Percentiles rank a stretch among this genome's conserved stretches.
Evolutionary conservation across 2,888 invertebrate genomes (phyloP).

Genomic region (Trisateles emortualis): DNA sequence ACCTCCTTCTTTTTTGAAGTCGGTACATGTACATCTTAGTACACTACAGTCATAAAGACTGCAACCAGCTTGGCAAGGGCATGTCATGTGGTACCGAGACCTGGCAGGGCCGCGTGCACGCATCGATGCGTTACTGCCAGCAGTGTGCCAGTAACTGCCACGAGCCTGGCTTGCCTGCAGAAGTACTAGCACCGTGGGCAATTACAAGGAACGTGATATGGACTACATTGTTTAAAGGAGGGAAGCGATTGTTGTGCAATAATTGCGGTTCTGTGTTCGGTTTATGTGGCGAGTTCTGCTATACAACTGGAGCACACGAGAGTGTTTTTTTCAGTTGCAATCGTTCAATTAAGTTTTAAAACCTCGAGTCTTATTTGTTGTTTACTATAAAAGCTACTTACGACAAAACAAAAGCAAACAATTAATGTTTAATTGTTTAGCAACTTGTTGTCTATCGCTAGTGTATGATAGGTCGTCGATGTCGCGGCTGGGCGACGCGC

Average conservation of each 20-base stretch:
- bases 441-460: conserved; percentile 25
- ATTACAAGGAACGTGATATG: conserved; percentile 43
- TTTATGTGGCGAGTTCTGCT: too few relatives aligned
- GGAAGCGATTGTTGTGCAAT: background rate
- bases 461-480: conserved; percentile 3
- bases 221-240: conserved; percentile 5
- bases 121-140: conserved; percentile 27
- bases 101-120: conserved; percentile 6
- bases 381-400: too few relatives aligned
- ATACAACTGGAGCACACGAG: too few relatives aligned
- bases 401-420: too few relatives aligned
- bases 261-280: background rate
- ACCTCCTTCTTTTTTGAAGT: too few relatives aligned
- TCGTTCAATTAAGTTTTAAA: too few relatives aligned
- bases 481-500: conserved; percentile 30
- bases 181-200: conserved; percentile 17
- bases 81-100: background rate
- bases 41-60: background rate
- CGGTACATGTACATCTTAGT: too few relatives aligned
- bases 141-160: conserved; percentile 7
- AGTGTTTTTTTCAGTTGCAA: too few relatives aligned
- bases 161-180: background rate
- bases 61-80: conserved; percentile 1
- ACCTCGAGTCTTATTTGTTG: too few relatives aligned
- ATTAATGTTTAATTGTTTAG: background rate